Percentiles rank a stretch among this genome's conserved stretches.
Conservation (phyloP, 1,140 invertebrate genomes). For the Heliothis virescens region DNA sequence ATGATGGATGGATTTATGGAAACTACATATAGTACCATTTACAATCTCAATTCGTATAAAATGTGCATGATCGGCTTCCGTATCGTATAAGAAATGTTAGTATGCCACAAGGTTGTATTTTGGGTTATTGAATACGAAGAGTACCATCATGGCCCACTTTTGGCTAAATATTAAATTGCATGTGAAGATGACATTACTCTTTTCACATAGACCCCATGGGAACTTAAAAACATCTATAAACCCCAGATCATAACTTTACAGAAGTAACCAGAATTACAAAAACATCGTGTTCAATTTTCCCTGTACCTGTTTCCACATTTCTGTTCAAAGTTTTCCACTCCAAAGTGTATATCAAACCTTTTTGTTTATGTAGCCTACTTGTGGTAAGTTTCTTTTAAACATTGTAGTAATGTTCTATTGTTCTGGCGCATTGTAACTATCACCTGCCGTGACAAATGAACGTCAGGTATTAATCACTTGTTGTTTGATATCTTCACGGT, state of each 20-base stretch:
- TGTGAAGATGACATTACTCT: not conserved
- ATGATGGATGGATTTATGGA: too few relatives aligned
- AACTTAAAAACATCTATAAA: not conserved
- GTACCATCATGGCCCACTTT: too few relatives aligned
- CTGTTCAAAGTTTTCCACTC: not conserved
- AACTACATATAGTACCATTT: too few relatives aligned
- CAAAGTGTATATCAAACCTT: constrained; percentile 11
- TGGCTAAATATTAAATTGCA: not conserved
- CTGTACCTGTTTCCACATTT: constrained; percentile 7
- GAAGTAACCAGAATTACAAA: not conserved
- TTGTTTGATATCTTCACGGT: constrained; percentile 15
- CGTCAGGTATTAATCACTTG: not conserved
- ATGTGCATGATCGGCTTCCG: too few relatives aligned
- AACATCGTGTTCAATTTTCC: constrained; percentile 1
- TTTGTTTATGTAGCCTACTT: constrained; percentile 30
- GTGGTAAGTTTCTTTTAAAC: constrained; percentile 9
- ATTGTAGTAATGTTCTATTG: constrained; percentile 20
- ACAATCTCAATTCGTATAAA: too few relatives aligned
- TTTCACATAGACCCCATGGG: not conserved
- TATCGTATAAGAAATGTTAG: not conserved
- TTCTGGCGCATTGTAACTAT: constrained; percentile 1
- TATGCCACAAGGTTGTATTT: not conserved
- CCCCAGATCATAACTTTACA: not conserved
- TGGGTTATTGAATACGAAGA: too few relatives aligned
- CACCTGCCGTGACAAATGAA: not conserved